A percentile compares a stretch with the other conserved stretches of the same genome.
phyloP scores from a whole-genome alignment of 1,140 invertebrate genomes.

The Maconellicoccus hirsutus region DNA sequence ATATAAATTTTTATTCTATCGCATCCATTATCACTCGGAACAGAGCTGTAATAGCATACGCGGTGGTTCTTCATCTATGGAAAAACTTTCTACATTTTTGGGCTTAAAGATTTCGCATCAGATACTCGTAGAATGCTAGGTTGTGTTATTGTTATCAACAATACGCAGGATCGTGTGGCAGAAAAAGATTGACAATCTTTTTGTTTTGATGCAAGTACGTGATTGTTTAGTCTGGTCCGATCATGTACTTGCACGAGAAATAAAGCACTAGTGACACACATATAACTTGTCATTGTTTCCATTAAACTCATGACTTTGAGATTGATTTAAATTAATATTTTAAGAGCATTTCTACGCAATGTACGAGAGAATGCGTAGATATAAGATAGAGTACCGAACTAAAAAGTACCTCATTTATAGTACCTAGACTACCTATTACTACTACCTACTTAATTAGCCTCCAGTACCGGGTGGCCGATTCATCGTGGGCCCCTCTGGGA shows the following conservation, averaged over 20 bases:
- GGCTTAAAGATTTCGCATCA: background rate
- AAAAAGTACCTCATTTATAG: too few relatives aligned
- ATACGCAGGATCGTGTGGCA: background rate
- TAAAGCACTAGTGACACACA: background rate
- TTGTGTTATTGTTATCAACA: constrained; percentile 1
- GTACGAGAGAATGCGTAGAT: too few relatives aligned
- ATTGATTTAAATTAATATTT: background rate
- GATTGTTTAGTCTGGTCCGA: background rate
- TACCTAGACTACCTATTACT: too few relatives aligned
- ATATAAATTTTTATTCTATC: background rate
- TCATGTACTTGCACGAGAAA: background rate
- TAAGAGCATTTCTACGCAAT: too few relatives aligned
- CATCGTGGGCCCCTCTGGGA: too few relatives aligned
- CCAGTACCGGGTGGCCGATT: too few relatives aligned
- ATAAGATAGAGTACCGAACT: too few relatives aligned
- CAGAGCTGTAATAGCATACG: background rate
- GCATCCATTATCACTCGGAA: background rate
- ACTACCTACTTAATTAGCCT: too few relatives aligned
- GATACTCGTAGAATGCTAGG: background rate
- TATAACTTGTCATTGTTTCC: background rate
- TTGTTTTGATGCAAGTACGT: constrained; percentile 6
- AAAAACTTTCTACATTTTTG: constrained; percentile 13
- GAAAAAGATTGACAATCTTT: constrained; percentile 15
- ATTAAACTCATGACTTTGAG: background rate
- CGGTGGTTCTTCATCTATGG: background rate